Conservation (phyloP, 1,140 invertebrate genomes). For the Microplitis mediator region DNA sequence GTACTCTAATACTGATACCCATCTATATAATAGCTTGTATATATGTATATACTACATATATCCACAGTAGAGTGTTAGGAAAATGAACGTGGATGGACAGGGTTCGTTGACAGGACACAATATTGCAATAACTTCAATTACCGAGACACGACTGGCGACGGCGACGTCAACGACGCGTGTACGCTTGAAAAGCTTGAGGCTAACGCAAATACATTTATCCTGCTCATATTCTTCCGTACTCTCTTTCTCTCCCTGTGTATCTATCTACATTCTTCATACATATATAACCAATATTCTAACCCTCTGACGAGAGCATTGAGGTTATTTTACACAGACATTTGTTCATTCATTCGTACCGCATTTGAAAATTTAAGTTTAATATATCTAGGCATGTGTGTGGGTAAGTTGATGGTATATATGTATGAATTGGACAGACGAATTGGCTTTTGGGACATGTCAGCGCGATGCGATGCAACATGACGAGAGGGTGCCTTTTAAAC, state of each 20-base stretch:
- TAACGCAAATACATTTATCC: no score
- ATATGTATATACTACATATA: no score
- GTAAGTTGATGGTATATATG: not conserved
- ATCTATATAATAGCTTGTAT: no score
- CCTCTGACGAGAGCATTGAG: no score
- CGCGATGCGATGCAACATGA: slow-evolving; percentile 31
- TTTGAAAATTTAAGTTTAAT: no score
- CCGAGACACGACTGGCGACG: slow-evolving; percentile 51
- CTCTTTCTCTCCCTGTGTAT: no score
- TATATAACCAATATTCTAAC: no score
- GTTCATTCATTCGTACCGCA: not conserved
- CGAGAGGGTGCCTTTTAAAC: slow-evolving; percentile 60
- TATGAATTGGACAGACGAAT: slow-evolving; percentile 42
- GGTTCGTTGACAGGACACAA: slow-evolving; percentile 58
- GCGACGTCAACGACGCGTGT: slow-evolving; percentile 36
- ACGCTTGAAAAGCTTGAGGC: slow-evolving; percentile 39
- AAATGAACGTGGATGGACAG: slow-evolving; percentile 36
- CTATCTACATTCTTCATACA: no score
- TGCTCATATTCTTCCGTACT: no score
- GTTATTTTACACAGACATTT: slow-evolving; percentile 14
- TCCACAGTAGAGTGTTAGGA: not conserved
- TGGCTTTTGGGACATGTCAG: slow-evolving; percentile 49
- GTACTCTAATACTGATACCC: no score
- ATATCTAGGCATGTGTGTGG: not conserved
- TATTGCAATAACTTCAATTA: slow-evolving; percentile 65